These are phyloP conservation scores for Tuta absoluta DNA, from an alignment of 2,888 invertebrate genomes.

Conservation along the genomic window DNA sequence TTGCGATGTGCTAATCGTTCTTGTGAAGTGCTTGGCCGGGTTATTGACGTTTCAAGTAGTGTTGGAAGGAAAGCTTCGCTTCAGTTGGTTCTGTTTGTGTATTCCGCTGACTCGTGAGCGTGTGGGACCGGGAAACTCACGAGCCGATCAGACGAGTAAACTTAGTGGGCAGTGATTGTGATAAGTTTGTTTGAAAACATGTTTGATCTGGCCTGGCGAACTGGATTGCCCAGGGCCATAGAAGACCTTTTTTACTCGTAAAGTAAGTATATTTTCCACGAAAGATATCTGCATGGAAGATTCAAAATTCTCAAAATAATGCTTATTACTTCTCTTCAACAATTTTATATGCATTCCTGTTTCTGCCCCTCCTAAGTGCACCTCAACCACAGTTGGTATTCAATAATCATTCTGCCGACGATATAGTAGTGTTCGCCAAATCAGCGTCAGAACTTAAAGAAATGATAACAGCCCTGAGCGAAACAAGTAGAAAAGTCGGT, in stretches of 20 bases:
- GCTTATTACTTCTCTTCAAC: no score
- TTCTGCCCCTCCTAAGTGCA: no score
- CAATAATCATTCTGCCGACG: no score
- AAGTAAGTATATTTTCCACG: slow-evolving; percentile 63
- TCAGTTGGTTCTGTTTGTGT: slow-evolving; percentile 60
- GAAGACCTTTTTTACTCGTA: slow-evolving; percentile 74
- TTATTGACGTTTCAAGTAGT: slow-evolving; percentile 69
- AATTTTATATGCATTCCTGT: no score
- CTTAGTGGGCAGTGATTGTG: slow-evolving; percentile 44
- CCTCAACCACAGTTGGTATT: no score
- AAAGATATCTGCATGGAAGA: background rate
- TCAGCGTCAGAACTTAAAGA: no score
- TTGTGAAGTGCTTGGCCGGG: slow-evolving; percentile 45
- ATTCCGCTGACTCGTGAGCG: slow-evolving; percentile 56
- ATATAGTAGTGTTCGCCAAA: no score
- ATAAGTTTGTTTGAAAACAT: slow-evolving; percentile 46
- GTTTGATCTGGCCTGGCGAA: slow-evolving; percentile 74
- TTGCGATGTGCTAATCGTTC: slow-evolving; percentile 1
- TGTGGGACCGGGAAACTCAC: slow-evolving; percentile 50
- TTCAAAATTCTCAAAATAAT: no score
- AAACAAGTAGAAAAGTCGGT: no score
- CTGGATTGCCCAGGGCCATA: slow-evolving; percentile 70
- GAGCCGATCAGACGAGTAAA: slow-evolving; percentile 38
- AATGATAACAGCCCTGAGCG: no score
- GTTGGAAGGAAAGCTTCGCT: slow-evolving; percentile 50